Evolutionary conservation across 2,113 vertebrate genomes (phyloP), one percentile per base, ranked within the genome.

Genomic region (Anolis sagrei): DNA sequence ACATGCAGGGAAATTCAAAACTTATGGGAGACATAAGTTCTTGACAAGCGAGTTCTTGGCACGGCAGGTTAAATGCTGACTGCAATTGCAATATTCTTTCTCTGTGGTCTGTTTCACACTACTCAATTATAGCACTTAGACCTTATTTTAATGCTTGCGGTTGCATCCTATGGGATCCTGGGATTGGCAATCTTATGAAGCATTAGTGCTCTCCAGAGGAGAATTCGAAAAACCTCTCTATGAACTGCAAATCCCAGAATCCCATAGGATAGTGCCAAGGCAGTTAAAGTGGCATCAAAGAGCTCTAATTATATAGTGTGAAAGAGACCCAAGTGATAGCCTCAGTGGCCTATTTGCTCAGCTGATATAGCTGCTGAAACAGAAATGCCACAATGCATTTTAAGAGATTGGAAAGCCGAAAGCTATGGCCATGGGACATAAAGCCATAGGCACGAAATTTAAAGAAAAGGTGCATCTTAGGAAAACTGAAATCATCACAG

Each of bases 321-420:
- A 58, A 58, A 58, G 13, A 58, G 13, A 58, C 54, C 54, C 54
- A 58, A 2, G 51, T 14, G 14, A 54, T 14, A 54, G 8, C 18
- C 18, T 58, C 54, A 58, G 54, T 58, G 25, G 4, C 48, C 68
- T 64, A 23, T 84, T 84, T 84, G 73, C 61, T 66, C 36, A 21
- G 39, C 44, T 66, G 39, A 66, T 66, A 10, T 84, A 68, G 7
- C n/a, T 23, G 14, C 19, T 36, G 84, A 93, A 81, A 70, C 70
- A 61, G 82, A 93, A 79, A 10, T 8, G 70, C 11, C 32, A 66
- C 0, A 8, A 73, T 89, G 84, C 69, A 87, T 92, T 92, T 82
- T 48, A 14, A 93, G 87, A 90, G 85, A 93, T 82, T 61, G 61
- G 77, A 87, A 4, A 77, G 79, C 64, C 86, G 81, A 83, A 51